These are phyloP conservation scores for Pteronura brasiliensis DNA, from an alignment of 2,113 vertebrate species.

Conservation along the genomic window DNA sequence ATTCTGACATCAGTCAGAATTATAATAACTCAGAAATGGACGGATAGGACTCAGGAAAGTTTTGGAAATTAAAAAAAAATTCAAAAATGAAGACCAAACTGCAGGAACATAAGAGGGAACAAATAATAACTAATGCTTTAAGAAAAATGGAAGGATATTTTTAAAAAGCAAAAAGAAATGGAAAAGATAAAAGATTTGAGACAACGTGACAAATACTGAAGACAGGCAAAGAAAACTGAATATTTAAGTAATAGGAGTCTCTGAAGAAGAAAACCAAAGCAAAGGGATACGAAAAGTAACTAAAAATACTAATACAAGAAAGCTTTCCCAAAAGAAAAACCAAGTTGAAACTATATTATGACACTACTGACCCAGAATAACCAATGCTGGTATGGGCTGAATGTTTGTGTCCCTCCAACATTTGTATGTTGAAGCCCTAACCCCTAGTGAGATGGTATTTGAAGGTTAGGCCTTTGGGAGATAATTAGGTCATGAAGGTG, in stretches of 20 bases:
- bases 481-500: not conserved
- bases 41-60: not conserved
- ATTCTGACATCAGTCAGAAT: not conserved
- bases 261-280: not conserved
- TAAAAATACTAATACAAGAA: not conserved
- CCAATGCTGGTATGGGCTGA: not conserved
- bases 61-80: not conserved
- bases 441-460: not conserved
- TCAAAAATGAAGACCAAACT: not conserved
- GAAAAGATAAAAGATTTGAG: not conserved
- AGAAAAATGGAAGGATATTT: not conserved
- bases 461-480: not conserved
- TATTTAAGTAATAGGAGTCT: not conserved
- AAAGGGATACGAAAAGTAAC: not conserved
- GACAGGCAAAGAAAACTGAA: not conserved
- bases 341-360: not conserved
- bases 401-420: not conserved
- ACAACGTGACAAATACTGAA: not conserved
- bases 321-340: not conserved
- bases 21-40: not conserved
- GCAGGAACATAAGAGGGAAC: not conserved
- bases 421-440: not conserved
- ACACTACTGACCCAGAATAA: not conserved
- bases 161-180: not conserved
- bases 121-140: not conserved